phyloP scores from a whole-genome alignment of 2,888 invertebrate genomes.

The Drosophila robusta region DNA sequence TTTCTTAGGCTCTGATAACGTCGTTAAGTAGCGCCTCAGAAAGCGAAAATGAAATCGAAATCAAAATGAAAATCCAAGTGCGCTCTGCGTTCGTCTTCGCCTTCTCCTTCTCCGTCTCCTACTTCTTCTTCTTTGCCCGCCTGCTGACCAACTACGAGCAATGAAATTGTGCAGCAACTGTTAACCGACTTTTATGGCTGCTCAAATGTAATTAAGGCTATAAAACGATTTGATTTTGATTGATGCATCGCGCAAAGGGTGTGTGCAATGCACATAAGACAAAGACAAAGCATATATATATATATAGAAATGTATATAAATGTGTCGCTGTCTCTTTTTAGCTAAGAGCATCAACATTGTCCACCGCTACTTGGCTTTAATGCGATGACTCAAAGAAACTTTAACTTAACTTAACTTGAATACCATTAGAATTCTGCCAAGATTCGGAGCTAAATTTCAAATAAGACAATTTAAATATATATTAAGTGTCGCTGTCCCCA shows the following conservation, averaged over 20 bases:
- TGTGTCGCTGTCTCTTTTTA: too few species aligned
- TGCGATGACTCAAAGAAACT: slow-evolving; percentile 4
- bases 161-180: slow-evolving; percentile 60
- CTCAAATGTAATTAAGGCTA: slow-evolving; percentile 72
- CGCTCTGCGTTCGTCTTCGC: slow-evolving; percentile 7
- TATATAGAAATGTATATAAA: background rate
- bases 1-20: slow-evolving; percentile 76
- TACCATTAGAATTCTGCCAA: slow-evolving; percentile 4
- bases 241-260: slow-evolving; percentile 52
- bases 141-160: slow-evolving; percentile 47
- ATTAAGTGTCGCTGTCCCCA: too few species aligned
- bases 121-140: background rate
- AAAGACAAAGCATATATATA: background rate
- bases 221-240: slow-evolving; percentile 75
- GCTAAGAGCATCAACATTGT: background rate
- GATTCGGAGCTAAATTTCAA: slow-evolving; percentile 26
- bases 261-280: slow-evolving; percentile 22
- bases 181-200: slow-evolving; percentile 74
- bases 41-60: slow-evolving; percentile 65
- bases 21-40: slow-evolving; percentile 65
- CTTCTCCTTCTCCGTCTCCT: background rate
- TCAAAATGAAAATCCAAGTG: slow-evolving; percentile 26
- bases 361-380: background rate
- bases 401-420: background rate
- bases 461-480: slow-evolving; percentile 33